phyloP scores from a whole-genome alignment of 2,797 vertebrate species.

The Miichthys miiuy region DNA sequence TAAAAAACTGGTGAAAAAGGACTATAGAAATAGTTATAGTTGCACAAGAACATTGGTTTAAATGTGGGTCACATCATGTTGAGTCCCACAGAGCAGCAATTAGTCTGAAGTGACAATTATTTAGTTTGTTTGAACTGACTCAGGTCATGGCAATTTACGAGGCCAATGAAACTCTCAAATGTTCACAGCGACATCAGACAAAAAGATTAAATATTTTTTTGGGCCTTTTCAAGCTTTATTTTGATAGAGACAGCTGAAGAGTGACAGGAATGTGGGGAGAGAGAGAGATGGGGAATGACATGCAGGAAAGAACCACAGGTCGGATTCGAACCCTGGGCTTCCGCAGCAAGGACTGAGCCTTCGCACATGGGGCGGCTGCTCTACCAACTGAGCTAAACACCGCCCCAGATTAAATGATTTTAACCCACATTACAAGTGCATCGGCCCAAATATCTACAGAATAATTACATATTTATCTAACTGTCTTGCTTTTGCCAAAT shows the following conservation, averaged over 20 bases:
- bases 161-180: conserved; percentile 1
- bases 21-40: background rate
- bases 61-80: conserved; percentile 1
- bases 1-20: background rate
- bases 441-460: background rate
- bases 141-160: conserved; percentile 1
- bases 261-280: too few relatives aligned
- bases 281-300: too few relatives aligned
- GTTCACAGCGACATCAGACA: background rate
- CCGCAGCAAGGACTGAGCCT: too few relatives aligned
- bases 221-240: too few relatives aligned
- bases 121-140: conserved; percentile 5
- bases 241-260: too few relatives aligned
- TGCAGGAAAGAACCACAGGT: too few relatives aligned
- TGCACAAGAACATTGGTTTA: background rate
- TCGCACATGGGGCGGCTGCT: too few relatives aligned
- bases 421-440: background rate
- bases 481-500: background rate
- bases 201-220: background rate
- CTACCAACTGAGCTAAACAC: too few relatives aligned
- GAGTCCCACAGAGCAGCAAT: background rate
- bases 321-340: too few relatives aligned
- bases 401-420: background rate
- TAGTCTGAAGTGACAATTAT: conserved; percentile 28
- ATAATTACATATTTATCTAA: background rate